Base-by-base conservation (phyloP, 2,113 vertebrate genomes). In the Andinoacara biseriatus region DNA sequence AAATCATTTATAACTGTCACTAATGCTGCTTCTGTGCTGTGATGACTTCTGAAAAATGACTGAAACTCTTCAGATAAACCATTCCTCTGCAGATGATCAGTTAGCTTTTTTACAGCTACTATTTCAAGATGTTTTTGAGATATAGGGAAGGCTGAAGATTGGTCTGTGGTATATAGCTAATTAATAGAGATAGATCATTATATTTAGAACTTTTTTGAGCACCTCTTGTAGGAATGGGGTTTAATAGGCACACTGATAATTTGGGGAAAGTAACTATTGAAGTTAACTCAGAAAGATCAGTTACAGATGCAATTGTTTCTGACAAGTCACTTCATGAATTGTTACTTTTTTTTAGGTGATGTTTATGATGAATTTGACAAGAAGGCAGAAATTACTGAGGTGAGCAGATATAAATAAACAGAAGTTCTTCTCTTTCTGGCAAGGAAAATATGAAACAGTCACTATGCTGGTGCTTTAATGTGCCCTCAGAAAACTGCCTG, bases 361-460 rank as follows among this genome's bases (percentile, higher is more conserved):
- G 81, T 94, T n/a, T 93, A 88, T 58, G 93, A 96, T 92, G 95
- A 95, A 15, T 87, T 94, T 87, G 89, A 81, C 38, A 93, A 91
- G 82, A 96, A 95, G 93, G 94, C 92, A 67, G 94, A 95, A 86
- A 93, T 96, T 40, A 94, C 92, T 88, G 95, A 97, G 94, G 95
- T 97, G 89, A 31, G 76, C 79, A 10, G 33, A 2, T 14, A 26
- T 3, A 15, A 67, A 49, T 29, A 56, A 60, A 5, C 18, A 29
- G 2, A 20, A 26, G 29, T 26, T 22, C 7, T 38, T 59, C 18
- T 40, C 24, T 59, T 43, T 49, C 8, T 29, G 26, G 5, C 33
- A 49, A 57, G 4, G 58, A 17, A 38, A 46, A 15, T 58, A 14
- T 29, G n/a, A 46, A 31, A 52, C 7, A 2, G 33, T 38, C 58